Evolutionary conservation across 1,140 invertebrate species (phyloP).

Genomic region (Drosophila neocordata): DNA sequence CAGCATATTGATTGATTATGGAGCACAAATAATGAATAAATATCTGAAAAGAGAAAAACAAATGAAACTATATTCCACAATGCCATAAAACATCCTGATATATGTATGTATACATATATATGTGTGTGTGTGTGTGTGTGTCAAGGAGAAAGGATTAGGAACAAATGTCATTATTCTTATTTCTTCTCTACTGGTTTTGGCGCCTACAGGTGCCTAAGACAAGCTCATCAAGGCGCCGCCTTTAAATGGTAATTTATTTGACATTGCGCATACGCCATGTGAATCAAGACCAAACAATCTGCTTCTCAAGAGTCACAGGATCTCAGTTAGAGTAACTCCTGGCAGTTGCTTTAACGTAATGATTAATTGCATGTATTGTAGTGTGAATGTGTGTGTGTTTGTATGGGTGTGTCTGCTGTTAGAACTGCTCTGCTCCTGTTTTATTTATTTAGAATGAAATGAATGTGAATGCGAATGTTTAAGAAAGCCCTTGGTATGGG

Average conservation of each 20-base stretch:
- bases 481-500: neutral
- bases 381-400: slow-evolving; percentile 11
- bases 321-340: slow-evolving; percentile 14
- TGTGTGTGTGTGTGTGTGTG: slow-evolving; percentile 1
- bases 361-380: slow-evolving; percentile 64
- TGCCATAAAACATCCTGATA: neutral
- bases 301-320: slow-evolving; percentile 21
- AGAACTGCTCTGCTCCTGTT: slow-evolving; percentile 22
- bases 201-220: slow-evolving; percentile 31
- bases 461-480: slow-evolving; percentile 35
- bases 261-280: slow-evolving; percentile 74
- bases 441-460: slow-evolving; percentile 73
- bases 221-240: slow-evolving; percentile 19
- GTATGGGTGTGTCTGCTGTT: neutral
- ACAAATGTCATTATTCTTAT: neutral
- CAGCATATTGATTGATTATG: slow-evolving; percentile 80
- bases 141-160: slow-evolving; percentile 39
- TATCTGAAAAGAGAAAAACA: slow-evolving; percentile 38
- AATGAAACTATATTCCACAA: neutral
- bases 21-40: slow-evolving; percentile 74
- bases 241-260: slow-evolving; percentile 73
- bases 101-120: neutral
- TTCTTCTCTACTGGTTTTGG: neutral
- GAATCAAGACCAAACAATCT: slow-evolving; percentile 55
- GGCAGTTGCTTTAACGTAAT: slow-evolving; percentile 70